Base-by-base conservation (phyloP, 1,140 invertebrate species). In the Rhynchophorus ferrugineus region DNA sequence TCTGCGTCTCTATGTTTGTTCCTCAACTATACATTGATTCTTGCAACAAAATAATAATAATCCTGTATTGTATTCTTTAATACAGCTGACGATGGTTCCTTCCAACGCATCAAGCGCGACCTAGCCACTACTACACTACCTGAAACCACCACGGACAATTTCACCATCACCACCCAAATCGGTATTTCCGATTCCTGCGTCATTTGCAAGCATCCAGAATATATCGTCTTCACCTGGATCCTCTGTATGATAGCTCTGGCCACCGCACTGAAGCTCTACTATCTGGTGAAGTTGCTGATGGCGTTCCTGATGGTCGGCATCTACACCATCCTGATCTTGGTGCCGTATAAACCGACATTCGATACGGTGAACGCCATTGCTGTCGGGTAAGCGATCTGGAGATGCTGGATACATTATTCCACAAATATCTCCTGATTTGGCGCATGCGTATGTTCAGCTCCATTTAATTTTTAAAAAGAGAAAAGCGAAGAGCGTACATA, bases 201-300 rank as follows among this genome's bases (percentile, higher is more conserved):
- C 1, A 17, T 33, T 21, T 60, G 58, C 19, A 50, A 44, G 19
- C 76, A 82, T 54, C 87, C 88, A 0, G 89, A 95, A 68, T 95
- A 95, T 65, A 83, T 94, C 7, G 85, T 95, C 1, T 91, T 92
- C 69, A 91, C 89, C 0, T 95, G 91, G 89, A 85, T 95, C 17
- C 72, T 96, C n/a, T 92, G 89, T 51, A 76, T 96, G 29, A 85
- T 95, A 0, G 87, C 90, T 0, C 73, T 93, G 47, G 90, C 91
- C 1, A 89, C 91, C 0, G 92, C 93, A n/a, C 71, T 97, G 7
- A 95, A 94, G 65, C 73, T 96, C 3, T 91, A 92, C 63, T 95
- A 93, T 65, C 65, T 95, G 37, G 83, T 94, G 21, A 97, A 96
- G 73, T 85, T 91, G 0, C 73, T 85, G 1, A 70, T 96, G 51